Evolutionary conservation across 2,113 vertebrate genomes (phyloP), one percentile per base, ranked within the genome.

Genomic region (Gopherus flavomarginatus): DNA sequence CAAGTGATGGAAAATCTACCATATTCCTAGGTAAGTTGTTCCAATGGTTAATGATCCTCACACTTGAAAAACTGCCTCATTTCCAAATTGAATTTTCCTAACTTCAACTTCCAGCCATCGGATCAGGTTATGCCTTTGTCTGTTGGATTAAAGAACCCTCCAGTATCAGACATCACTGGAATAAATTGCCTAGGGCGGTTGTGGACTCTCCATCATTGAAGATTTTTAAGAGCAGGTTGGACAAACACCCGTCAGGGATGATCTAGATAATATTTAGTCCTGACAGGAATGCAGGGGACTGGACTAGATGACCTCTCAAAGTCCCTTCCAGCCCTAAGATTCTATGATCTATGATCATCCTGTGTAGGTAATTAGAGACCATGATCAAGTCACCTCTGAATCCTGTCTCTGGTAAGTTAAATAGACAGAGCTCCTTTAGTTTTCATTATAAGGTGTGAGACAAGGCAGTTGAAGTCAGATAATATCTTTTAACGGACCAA

Each of bases 371-470:
- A 87, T 56, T 93, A 19, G 86, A 92, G 89, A 94, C 77, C 13
- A 94, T 81, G 91, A 95, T 44, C 21, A 57, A 85, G 62, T 85
- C 77, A 19, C 38, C 88, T 89, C 77, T 87, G 89, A 86, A 89
- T 9, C 10, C 47, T 72, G 84, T 10, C 35, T 83, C 84, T 88
- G 49, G 1, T 95, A 95, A 89, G 44, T 57, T 78, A 88, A 52
- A 81, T 14, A 84, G 62, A 94, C 49, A 44, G 83, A 93, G 95
- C 80, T 29, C 35, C 72, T 86, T 87, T 72, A 95, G 90, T 52
- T 52, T 89, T 95, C n/a, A 72, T 5, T 38, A 10, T 72, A 38
- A 38, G 10, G n/a, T 38, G 19, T 38, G 65, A 22, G 65, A 38
- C 16, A 11, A 72, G 9, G n/a, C 65, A 72, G 65, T 10, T 22